Percentiles rank a stretch among this genome's conserved stretches.
phyloP scores from a whole-genome alignment of 2,888 invertebrate genomes.

The Nemapogon koenigi region DNA sequence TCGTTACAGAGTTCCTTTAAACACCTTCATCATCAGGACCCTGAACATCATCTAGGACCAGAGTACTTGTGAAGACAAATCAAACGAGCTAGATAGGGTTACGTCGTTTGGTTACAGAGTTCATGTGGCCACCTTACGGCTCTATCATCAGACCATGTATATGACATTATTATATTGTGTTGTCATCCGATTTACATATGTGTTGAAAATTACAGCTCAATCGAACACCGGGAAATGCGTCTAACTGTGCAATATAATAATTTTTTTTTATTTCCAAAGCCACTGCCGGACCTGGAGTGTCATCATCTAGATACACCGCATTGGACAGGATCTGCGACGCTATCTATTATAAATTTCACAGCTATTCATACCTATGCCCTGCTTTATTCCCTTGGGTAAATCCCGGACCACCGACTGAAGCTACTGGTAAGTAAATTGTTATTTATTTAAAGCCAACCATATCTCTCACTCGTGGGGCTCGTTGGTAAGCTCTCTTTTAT shows the following conservation, averaged over 20 bases:
- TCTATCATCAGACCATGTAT: too few relatives aligned
- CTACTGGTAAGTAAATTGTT: conserved; percentile 63
- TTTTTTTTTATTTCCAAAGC: background rate
- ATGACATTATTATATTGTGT: background rate
- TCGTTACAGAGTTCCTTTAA: too few relatives aligned
- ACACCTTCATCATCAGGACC: too few relatives aligned
- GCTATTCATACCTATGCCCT: conserved; percentile 84
- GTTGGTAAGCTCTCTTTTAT: too few relatives aligned
- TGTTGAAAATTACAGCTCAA: background rate
- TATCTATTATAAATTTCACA: conserved; percentile 69
- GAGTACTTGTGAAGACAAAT: too few relatives aligned
- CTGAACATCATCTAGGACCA: too few relatives aligned
- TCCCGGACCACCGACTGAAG: conserved; percentile 85
- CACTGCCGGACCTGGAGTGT: conserved; percentile 35
- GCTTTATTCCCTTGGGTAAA: conserved; percentile 90
- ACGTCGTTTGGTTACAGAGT: too few relatives aligned
- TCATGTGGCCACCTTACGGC: too few relatives aligned
- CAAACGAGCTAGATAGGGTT: too few relatives aligned
- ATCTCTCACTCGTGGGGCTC: too few relatives aligned
- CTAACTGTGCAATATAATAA: background rate
- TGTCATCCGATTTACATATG: background rate
- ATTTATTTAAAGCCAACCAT: too few relatives aligned
- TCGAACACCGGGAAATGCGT: background rate
- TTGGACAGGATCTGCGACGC: conserved; percentile 61
- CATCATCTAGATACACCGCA: too few relatives aligned